A percentile compares a stretch with the other conserved stretches of the same genome.
Evolutionary conservation across 1,140 invertebrate species (phyloP).

Genomic region (Ceratina australensis): DNA sequence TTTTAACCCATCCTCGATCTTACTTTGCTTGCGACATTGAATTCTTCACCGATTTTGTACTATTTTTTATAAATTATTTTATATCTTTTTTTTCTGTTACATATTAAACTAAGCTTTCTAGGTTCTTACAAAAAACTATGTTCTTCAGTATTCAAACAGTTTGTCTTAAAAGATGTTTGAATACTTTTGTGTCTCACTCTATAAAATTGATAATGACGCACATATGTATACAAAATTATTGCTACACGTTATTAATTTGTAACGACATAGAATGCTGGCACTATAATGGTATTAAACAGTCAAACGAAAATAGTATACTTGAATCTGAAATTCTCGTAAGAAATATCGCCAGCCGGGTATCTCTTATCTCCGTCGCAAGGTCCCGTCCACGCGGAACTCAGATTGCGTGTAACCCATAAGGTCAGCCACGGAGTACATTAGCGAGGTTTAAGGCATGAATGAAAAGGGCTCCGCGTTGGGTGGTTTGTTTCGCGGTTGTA

Average conservation of each 20-base stretch:
- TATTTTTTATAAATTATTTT: neutral
- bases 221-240: no score
- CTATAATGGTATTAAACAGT: no score
- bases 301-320: no score
- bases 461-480: conserved; percentile 69
- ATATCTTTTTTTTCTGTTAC: no score
- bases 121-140: no score
- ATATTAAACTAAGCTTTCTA: no score
- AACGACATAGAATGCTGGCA: no score
- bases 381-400: conserved; percentile 27
- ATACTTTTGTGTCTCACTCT: no score
- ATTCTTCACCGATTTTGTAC: neutral
- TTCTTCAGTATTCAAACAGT: no score
- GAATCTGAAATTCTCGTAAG: neutral
- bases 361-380: conserved; percentile 31
- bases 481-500: conserved; percentile 73
- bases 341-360: neutral
- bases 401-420: conserved; percentile 55
- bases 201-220: no score
- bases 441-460: conserved; percentile 71
- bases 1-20: neutral
- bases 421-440: conserved; percentile 64
- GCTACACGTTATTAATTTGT: no score
- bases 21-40: neutral
- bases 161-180: no score